phyloP scores from a whole-genome alignment of 2,113 vertebrate species.

The Corythornis cristatus region DNA sequence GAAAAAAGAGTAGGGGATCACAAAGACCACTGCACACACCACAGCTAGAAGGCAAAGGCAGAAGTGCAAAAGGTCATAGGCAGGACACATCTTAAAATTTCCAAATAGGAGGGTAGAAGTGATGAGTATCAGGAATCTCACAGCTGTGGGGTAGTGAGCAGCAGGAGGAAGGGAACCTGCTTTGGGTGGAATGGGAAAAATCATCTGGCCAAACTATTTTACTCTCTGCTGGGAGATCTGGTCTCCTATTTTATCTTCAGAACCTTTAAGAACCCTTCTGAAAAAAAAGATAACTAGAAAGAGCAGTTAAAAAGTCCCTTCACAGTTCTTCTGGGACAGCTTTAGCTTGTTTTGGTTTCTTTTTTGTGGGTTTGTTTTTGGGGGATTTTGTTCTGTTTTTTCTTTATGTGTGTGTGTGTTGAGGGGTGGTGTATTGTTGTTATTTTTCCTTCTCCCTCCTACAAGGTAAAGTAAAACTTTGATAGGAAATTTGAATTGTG shows the following conservation, averaged over 20 bases:
- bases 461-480: conserved; percentile 44
- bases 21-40: background rate
- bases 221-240: background rate
- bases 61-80: conserved; percentile 16
- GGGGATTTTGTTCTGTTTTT: background rate
- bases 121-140: conserved; percentile 40
- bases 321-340: background rate
- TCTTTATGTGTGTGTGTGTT: background rate
- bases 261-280: conserved; percentile 25
- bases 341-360: background rate
- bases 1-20: background rate
- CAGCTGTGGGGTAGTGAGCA: background rate
- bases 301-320: conserved; percentile 35
- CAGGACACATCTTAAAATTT: conserved; percentile 24
- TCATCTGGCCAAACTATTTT: background rate
- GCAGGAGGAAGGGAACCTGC: conserved; percentile 23
- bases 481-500: conserved; percentile 35
- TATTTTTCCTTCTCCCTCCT: conserved; percentile 15
- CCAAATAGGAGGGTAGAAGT: background rate
- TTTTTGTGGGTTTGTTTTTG: background rate
- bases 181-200: background rate
- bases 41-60: conserved; percentile 23
- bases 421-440: background rate
- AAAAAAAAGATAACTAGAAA: conserved; percentile 15
- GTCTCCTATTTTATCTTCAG: conserved; percentile 11